Conservation (phyloP, 1,140 invertebrate genomes). For the Antheraea pernyi region DNA sequence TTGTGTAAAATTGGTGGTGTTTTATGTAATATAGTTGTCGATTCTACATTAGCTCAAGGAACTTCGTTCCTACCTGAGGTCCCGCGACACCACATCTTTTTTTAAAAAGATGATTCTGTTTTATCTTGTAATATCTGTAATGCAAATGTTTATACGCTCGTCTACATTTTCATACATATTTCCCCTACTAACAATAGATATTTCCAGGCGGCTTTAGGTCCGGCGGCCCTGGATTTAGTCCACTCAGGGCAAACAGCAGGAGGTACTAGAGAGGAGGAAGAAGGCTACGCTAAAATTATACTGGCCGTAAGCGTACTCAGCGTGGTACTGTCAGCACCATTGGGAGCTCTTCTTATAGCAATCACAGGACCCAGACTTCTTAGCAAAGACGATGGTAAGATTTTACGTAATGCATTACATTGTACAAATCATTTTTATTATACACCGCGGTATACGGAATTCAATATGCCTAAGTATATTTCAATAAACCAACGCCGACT, state of each 20-base stretch:
- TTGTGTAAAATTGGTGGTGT: no score
- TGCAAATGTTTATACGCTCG: no score
- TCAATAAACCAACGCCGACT: no score
- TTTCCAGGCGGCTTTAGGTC: constrained; percentile 88
- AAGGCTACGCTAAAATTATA: constrained; percentile 47
- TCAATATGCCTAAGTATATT: no score
- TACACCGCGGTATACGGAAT: no score
- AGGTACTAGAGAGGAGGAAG: constrained; percentile 33
- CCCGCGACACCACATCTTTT: no score
- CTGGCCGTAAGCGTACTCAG: constrained; percentile 90
- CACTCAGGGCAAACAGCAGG: constrained; percentile 51
- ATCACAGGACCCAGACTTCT: constrained; percentile 88
- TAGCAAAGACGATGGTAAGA: constrained; percentile 41
- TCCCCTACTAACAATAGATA: background rate
- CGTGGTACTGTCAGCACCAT: constrained; percentile 93
- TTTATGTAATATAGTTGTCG: no score
- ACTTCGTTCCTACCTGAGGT: no score
- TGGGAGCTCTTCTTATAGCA: constrained; percentile 92
- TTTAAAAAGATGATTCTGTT: constrained; percentile 79
- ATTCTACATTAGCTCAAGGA: no score
- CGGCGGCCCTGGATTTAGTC: constrained; percentile 87
- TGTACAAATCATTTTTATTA: constrained; percentile 7
- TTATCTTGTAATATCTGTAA: no score
- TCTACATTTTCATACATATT: no score
- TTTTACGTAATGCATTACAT: constrained; percentile 21